A percentile compares a stretch with the other conserved stretches of the same genome.
Conservation (phyloP, 2,113 vertebrate species). For the Bubo blakistoni region DNA sequence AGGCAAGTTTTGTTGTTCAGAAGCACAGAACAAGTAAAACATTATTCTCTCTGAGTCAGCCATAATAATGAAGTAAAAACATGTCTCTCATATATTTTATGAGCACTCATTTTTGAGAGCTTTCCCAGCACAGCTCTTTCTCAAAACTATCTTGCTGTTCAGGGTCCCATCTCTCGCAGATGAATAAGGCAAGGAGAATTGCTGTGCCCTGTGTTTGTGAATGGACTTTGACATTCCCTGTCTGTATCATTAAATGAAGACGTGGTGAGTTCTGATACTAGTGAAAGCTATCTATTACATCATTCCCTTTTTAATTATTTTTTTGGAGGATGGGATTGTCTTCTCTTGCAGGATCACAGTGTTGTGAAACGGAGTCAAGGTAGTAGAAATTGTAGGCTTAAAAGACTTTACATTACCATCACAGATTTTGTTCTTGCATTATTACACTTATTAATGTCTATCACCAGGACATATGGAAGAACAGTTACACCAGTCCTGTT, state of each 20-base stretch:
- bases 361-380: not conserved
- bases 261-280: not conserved
- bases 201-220: not conserved
- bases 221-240: not conserved
- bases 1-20: not conserved
- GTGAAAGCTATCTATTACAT: not conserved
- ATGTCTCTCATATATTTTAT: not conserved
- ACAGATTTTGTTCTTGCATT: not conserved
- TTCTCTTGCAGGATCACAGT: not conserved
- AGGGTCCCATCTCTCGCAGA: not conserved
- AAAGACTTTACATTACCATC: not conserved
- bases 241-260: not conserved
- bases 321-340: not conserved
- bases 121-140: not conserved
- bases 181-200: not conserved
- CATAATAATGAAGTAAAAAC: not conserved
- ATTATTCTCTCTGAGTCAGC: not conserved
- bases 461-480: conserved; percentile 34
- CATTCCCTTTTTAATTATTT: not conserved
- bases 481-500: not conserved
- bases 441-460: not conserved
- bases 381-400: not conserved
- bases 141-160: not conserved
- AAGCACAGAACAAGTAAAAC: not conserved
- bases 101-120: not conserved